Evolutionary conservation across 2,888 invertebrate genomes (phyloP).

Genomic region (Drosophila stalkeri): DNA sequence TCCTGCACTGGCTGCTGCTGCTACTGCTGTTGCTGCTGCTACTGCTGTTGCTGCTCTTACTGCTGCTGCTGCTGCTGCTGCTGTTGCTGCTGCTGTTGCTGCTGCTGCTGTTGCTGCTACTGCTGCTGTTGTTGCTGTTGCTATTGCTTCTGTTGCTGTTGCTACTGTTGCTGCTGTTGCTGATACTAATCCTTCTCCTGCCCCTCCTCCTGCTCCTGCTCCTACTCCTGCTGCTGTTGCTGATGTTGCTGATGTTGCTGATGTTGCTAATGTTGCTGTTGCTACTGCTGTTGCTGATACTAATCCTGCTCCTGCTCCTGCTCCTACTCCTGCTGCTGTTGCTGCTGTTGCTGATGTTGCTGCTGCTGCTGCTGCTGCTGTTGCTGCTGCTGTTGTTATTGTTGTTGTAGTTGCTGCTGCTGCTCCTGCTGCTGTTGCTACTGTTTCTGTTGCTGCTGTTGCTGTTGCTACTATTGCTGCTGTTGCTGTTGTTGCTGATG

Average conservation of each 20-base stretch:
- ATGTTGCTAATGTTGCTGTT: not conserved
- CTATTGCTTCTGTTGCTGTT: not conserved
- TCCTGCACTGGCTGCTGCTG: constrained; percentile 5
- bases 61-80: not conserved
- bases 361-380: not conserved
- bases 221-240: not conserved
- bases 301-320: too few relatives aligned
- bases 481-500: too few relatives aligned
- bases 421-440: not conserved
- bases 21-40: constrained; percentile 3
- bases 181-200: not conserved
- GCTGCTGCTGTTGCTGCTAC: not conserved
- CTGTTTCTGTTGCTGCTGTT: not conserved
- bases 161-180: not conserved
- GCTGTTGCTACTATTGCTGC: not conserved
- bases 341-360: not conserved
- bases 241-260: not conserved
- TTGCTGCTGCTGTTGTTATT: not conserved
- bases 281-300: not conserved
- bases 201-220: not conserved
- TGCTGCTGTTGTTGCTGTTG: not conserved
- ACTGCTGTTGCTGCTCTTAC: not conserved
- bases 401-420: constrained; percentile 1
- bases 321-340: not conserved
- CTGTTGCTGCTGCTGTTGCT: not conserved